Base-by-base conservation (phyloP, 2,113 vertebrate genomes). In the Brienomyrus brachyistius region DNA sequence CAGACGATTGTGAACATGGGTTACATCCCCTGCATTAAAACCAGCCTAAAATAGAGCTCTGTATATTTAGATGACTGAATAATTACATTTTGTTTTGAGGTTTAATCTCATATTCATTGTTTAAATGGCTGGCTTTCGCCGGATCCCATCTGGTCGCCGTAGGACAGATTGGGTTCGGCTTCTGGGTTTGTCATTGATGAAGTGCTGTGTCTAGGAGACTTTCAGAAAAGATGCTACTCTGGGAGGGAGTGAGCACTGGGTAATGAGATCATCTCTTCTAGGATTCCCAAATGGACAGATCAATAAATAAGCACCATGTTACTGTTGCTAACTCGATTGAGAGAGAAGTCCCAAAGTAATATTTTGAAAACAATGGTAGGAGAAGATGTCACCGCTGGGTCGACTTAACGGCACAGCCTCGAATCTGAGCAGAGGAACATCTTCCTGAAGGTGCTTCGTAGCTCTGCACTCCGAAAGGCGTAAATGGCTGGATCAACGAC, bases 401-500 rank as follows among this genome's bases (percentile, higher is more conserved):
- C 35, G 5, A 84, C 23, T 17, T 43, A 91, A 62, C 10, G 90
- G 5, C 89, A 93, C 40, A 90, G 92, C 11, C 48, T 91, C 91
- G 91, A 92, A 4, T 91, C 91, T 3, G 87, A 93, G 84, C 95
- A 97, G 87, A 94, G 92, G 84, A 97, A 92, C 97, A 98, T 98
- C 92, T 96, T 99, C 90, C 91, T 96, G 89, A 98, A 98, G 0
- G 98, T 97, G 2, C 92, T 96, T 82, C 96, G 91, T 23, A 99
- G 92, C 91, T 99, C 98, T 2, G 96, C 95, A 21, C 96, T 98
- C 89, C 97, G 96, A 91, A 98, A 99, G 31, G 98, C 98, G 23
- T 99, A 99, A 93, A 99, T 98, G 86, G 98, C 97, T 0, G 98
- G 98, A 90, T 99, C 97, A 0, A 99, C 97, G 80, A 98, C 93